Percentiles rank a stretch among this genome's conserved stretches.
These are phyloP conservation scores for Balearica regulorum DNA, from an alignment of 2,797 vertebrate genomes.

Conservation along the genomic window DNA sequence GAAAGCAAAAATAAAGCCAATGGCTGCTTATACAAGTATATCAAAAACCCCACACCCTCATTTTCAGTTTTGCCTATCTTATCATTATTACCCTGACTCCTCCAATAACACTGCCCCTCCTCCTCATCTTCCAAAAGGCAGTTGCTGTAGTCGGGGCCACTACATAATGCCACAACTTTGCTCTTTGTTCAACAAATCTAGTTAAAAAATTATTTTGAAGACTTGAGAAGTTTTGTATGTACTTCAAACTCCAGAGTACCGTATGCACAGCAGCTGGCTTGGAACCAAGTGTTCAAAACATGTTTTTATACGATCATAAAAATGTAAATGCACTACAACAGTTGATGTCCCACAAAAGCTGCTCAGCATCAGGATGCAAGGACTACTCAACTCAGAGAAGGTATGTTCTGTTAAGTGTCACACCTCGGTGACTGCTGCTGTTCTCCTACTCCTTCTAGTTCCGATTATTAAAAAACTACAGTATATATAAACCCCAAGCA, in stretches of 20 bases:
- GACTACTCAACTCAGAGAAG: background rate
- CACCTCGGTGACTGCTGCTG: background rate
- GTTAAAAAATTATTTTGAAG: background rate
- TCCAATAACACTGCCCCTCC: background rate
- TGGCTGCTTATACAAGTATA: fast-evolving
- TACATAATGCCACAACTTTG: fast-evolving
- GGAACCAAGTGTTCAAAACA: background rate
- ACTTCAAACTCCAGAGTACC: background rate
- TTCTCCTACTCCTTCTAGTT: background rate
- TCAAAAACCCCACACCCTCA: background rate
- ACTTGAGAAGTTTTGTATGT: background rate
- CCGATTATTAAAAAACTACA: background rate
- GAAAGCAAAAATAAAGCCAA: background rate
- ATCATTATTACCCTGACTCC: background rate
- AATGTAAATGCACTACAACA: background rate
- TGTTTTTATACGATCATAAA: too few relatives aligned
- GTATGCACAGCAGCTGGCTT: background rate
- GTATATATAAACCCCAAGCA: background rate
- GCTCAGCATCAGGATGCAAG: background rate
- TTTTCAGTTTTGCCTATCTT: too few relatives aligned
- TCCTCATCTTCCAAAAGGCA: background rate
- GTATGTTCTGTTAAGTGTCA: background rate
- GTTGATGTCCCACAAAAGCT: background rate
- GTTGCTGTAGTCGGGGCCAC: too few relatives aligned
- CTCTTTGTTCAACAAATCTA: background rate